Conservation (phyloP, 2,797 vertebrate species). For the Geotrypetes seraphini region DNA sequence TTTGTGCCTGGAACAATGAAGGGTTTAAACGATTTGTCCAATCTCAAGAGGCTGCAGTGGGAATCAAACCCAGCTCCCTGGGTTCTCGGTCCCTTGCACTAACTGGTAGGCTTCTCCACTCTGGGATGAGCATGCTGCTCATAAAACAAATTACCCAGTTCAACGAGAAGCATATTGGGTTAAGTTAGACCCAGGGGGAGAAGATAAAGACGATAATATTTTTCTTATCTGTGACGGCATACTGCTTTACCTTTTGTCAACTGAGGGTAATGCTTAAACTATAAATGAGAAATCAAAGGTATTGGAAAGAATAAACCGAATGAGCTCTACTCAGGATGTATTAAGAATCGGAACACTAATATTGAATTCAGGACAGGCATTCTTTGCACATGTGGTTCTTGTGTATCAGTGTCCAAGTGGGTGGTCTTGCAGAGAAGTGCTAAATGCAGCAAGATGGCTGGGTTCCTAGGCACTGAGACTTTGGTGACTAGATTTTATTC, state of each 20-base stretch:
- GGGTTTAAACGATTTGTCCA: too few relatives aligned
- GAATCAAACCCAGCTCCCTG: too few relatives aligned
- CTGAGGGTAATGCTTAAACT: conserved; percentile 10
- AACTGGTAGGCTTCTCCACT: too few relatives aligned
- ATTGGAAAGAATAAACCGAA: conserved; percentile 39
- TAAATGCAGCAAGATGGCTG: conserved; percentile 38
- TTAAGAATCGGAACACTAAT: conserved; percentile 38
- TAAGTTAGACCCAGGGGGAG: too few relatives aligned
- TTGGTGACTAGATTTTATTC: conserved; percentile 10
- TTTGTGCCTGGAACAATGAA: too few relatives aligned
- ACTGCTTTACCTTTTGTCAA: conserved; percentile 19
- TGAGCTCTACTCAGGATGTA: conserved; percentile 31
- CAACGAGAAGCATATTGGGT: too few relatives aligned
- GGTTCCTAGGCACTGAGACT: conserved; percentile 21
- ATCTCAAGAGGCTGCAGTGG: too few relatives aligned
- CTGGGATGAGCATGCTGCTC: too few relatives aligned
- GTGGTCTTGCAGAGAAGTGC: conserved; percentile 61
- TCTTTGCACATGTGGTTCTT: conserved; percentile 58
- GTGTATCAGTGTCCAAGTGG: conserved; percentile 56
- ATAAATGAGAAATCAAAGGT: conserved; percentile 35
- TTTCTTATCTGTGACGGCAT: conserved; percentile 1
- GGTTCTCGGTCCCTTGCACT: too few relatives aligned
- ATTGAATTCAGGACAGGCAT: conserved; percentile 35
- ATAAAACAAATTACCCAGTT: too few relatives aligned
- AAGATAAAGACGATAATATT: too few relatives aligned